A percentile compares a stretch with the other conserved stretches of the same genome.
Evolutionary conservation across 2,888 invertebrate genomes (phyloP).

Genomic region (Plebejus argus): DNA sequence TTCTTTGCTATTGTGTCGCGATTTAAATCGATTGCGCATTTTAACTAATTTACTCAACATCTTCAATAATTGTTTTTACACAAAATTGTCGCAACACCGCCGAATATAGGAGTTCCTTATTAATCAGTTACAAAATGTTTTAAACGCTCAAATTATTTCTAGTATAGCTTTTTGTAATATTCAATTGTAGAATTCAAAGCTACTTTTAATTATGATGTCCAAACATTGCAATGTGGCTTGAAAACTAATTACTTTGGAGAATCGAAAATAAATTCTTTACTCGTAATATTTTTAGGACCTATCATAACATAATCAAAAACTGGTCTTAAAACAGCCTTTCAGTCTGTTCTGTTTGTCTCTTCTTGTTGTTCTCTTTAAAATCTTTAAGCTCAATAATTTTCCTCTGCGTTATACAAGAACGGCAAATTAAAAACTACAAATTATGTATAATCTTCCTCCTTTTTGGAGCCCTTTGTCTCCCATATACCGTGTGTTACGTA

Average conservation of each 20-base stretch:
- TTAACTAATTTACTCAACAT: neutral
- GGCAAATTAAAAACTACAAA: neutral
- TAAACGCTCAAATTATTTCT: neutral
- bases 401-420: neutral
- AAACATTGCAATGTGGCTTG: no score
- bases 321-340: no score
- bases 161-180: neutral
- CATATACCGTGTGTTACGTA: conserved; percentile 17
- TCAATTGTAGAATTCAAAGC: neutral
- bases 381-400: no score
- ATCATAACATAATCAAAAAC: no score
- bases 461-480: conserved; percentile 10
- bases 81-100: neutral
- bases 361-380: neutral
- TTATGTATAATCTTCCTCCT: neutral
- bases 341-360: no score
- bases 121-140: conserved; percentile 14
- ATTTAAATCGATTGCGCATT: neutral
- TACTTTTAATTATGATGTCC: no score
- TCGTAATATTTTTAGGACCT: no score
- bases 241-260: no score
- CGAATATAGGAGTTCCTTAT: neutral
- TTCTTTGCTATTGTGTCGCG: no score
- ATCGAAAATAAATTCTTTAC: no score
- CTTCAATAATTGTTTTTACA: conserved; percentile 8